Percentiles rank a stretch among this genome's conserved stretches.
Conservation (phyloP, 2,113 vertebrate genomes). For the Cettia cetti region DNA sequence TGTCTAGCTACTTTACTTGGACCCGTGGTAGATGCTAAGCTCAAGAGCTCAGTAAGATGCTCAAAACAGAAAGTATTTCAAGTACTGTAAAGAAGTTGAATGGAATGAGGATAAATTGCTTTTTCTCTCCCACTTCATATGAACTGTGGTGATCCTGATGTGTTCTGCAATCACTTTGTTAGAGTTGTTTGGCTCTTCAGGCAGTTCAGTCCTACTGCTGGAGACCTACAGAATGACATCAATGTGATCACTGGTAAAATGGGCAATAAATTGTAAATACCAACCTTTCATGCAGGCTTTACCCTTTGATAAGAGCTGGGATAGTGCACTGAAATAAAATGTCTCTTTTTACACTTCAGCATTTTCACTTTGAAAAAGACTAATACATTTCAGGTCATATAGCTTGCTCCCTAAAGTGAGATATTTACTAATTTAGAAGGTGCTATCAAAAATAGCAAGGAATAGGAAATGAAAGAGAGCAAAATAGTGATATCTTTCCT, state of each 20-base stretch:
- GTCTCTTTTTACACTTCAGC: neutral
- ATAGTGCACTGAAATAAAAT: neutral
- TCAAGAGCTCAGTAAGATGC: neutral
- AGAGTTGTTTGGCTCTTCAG: neutral
- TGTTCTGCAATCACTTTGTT: neutral
- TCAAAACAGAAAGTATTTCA: neutral
- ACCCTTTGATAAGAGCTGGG: neutral
- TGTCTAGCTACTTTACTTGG: neutral
- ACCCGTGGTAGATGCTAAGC: neutral
- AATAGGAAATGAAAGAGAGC: neutral
- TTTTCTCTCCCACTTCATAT: neutral
- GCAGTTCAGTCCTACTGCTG: neutral
- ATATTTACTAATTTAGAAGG: conserved; percentile 43
- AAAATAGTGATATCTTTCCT: neutral
- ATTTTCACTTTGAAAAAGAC: conserved; percentile 10
- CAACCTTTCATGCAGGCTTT: neutral
- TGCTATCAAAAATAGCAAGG: conserved; percentile 2
- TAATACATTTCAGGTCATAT: neutral
- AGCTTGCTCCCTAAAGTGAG: conserved; percentile 3
- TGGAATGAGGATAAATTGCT: neutral
- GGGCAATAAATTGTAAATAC: conserved; percentile 8
- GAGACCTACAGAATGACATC: neutral
- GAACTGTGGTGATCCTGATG: neutral
- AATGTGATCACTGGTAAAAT: neutral
- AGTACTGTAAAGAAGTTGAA: neutral